A percentile compares a stretch with the other conserved stretches of the same genome.
Conservation (phyloP, 2,888 invertebrate species). For the Cheilosia pagana region DNA sequence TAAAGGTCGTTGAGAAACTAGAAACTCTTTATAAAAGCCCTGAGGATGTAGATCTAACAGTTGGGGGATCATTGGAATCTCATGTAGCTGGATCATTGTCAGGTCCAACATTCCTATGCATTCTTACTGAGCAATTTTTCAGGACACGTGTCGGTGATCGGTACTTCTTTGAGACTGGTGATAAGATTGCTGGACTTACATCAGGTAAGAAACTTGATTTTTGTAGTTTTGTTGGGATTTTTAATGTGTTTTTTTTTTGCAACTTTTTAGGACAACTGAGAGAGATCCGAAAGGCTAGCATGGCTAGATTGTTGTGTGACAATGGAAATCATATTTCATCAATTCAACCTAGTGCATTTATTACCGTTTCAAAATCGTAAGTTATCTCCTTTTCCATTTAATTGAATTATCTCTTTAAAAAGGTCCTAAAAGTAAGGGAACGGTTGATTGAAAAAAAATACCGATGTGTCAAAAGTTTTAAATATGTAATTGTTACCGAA, state of each 20-base stretch:
- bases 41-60: constrained; percentile 93
- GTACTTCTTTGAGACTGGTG: constrained; percentile 91
- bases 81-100: constrained; percentile 90
- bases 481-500: no score
- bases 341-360: constrained; percentile 89
- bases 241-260: constrained; percentile 3
- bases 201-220: constrained; percentile 82
- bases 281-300: constrained; percentile 90
- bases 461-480: no score
- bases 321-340: constrained; percentile 88
- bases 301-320: constrained; percentile 92
- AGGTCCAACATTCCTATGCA: constrained; percentile 95
- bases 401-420: no score
- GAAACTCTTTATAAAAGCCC: constrained; percentile 87
- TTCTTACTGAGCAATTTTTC: constrained; percentile 94
- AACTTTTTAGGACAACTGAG: constrained; percentile 86
- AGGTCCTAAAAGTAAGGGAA: no score
- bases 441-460: no score
- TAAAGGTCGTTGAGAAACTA: constrained; percentile 86
- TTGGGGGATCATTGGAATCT: constrained; percentile 92
- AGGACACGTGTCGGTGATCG: constrained; percentile 93
- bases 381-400: constrained; percentile 77
- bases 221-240: neutral
- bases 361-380: constrained; percentile 86
- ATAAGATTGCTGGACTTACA: constrained; percentile 87